Base-by-base conservation (phyloP, 2,888 invertebrate species). In the Herminia tarsipennalis region DNA sequence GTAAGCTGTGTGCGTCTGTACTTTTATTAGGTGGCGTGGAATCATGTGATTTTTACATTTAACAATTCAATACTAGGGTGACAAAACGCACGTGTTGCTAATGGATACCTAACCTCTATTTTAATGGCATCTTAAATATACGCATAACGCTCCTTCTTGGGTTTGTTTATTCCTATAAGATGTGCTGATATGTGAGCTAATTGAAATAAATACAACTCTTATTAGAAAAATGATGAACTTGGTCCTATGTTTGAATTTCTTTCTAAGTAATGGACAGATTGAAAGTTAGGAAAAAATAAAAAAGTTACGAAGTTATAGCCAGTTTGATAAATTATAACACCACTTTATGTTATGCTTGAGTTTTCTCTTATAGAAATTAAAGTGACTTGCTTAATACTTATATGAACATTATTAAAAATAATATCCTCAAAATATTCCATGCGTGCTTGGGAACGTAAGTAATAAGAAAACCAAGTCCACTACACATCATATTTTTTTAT, bases 401-500 rank as follows among this genome's bases (percentile, higher is more conserved):
- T n/a, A n/a, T n/a, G n/a, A n/a, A n/a, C n/a, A n/a, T n/a, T n/a
- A n/a, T n/a, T n/a, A 17, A n/a, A 25, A n/a, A 32, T 12, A 18
- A n/a, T 21, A 27, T n/a, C n/a, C 40, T 29, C 17, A 13, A 53
- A 60, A 47, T 42, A 47, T 37, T 25, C 12, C 43, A 36, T 45
- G 44, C 35, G 40, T 41, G 69, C 71, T 69, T 77, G 80, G 77
- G 79, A 81, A 79, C 70, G 68, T 68, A 36, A 24, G 36, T 36
- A 81, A 76, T 79, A 81, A 80, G 78, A 81, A 72, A 77, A 75
- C 71, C 70, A 56, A 68, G 77, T 72, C 74, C 76, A 79, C 73
- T 70, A 71, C 75, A 79, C 60, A 69, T 68, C 77, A 51, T 63
- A 52, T 66, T 66, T 66, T 83, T 83, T 82, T 83, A 80, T 80